Percentiles rank a stretch among this genome's conserved stretches.
phyloP scores from a whole-genome alignment of 1,140 invertebrate species.

The Liolophura sinensis region DNA sequence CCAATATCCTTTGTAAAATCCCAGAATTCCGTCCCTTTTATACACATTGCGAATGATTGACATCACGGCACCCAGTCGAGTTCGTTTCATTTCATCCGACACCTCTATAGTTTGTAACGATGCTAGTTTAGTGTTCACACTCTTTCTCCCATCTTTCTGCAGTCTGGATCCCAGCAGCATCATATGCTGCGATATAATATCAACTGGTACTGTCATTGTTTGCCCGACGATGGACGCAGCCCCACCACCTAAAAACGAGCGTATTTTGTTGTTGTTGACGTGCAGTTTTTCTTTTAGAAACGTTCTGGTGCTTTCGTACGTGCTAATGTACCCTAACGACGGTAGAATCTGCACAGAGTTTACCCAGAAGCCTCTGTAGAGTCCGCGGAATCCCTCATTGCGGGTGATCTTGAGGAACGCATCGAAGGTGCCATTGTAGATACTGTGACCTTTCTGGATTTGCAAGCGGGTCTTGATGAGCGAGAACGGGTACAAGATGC shows the following conservation, averaged over 20 bases:
- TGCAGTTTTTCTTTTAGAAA: constrained; percentile 69
- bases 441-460: constrained; percentile 60
- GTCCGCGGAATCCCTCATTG: constrained; percentile 82
- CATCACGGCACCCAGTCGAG: constrained; percentile 36
- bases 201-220: constrained; percentile 95
- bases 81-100: constrained; percentile 24
- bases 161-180: constrained; percentile 79
- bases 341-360: constrained; percentile 78
- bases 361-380: constrained; percentile 96
- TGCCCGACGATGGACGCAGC: constrained; percentile 91
- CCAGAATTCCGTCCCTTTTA: constrained; percentile 76
- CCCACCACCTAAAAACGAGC: constrained; percentile 65
- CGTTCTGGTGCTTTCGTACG: constrained; percentile 91
- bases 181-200: constrained; percentile 93
- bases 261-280: constrained; percentile 37
- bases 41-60: constrained; percentile 74
- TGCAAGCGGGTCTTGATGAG: constrained; percentile 97
- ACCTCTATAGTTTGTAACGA: constrained; percentile 35
- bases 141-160: constrained; percentile 1
- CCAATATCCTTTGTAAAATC: constrained; percentile 92
- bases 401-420: constrained; percentile 87
- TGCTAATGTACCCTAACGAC: constrained; percentile 91
- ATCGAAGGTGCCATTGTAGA: constrained; percentile 87
- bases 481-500: constrained; percentile 91
- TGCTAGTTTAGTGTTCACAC: constrained; percentile 21